Conservation (phyloP, 2,797 vertebrate species). For the Phylloscopus collybita region DNA sequence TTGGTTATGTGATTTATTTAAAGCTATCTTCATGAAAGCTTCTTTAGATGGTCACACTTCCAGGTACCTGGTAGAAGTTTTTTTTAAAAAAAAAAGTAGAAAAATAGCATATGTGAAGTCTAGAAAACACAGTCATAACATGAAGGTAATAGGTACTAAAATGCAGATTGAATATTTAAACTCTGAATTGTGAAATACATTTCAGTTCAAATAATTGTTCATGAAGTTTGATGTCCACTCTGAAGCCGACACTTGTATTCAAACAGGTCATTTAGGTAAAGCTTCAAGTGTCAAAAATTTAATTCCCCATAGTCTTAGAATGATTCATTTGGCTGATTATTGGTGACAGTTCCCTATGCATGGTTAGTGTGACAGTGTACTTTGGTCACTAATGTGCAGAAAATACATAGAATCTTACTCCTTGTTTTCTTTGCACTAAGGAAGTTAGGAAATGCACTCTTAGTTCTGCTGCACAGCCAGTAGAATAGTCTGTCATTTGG, state of each 20-base stretch:
- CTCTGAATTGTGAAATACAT: neutral
- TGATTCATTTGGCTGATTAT: neutral
- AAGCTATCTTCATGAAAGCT: neutral
- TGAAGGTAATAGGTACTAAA: neutral
- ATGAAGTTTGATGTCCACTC: neutral
- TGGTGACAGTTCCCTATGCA: neutral
- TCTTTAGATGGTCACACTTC: neutral
- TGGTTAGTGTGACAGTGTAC: neutral
- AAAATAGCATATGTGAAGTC: neutral
- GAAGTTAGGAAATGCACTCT: neutral
- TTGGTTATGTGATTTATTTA: neutral
- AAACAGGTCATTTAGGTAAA: neutral
- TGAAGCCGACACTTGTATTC: neutral
- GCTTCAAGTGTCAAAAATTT: neutral
- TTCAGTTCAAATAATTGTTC: neutral
- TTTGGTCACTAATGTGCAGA: neutral
- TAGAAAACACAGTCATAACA: neutral
- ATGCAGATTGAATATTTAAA: neutral
- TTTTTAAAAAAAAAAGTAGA: no score
- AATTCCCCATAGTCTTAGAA: neutral
- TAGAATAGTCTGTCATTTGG: constrained; percentile 5
- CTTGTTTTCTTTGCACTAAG: neutral
- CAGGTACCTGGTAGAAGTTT: neutral
- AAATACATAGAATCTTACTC: neutral
- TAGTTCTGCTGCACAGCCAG: neutral